Percentiles rank a stretch among this genome's conserved stretches.
These are phyloP conservation scores for Chloroclystis v-ata DNA, from an alignment of 2,888 invertebrate genomes.

Conservation along the genomic window DNA sequence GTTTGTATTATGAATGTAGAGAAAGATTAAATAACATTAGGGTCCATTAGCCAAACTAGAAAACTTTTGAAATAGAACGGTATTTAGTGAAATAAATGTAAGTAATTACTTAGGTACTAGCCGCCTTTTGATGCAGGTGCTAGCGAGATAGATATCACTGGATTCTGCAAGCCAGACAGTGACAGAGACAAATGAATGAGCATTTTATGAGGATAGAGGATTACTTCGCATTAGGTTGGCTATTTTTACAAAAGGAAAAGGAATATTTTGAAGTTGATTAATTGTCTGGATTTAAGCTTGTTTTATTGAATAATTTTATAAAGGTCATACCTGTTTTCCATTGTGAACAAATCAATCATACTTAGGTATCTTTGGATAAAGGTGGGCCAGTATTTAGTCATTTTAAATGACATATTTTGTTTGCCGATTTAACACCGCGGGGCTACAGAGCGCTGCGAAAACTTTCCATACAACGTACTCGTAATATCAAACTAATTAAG, in stretches of 20 bases:
- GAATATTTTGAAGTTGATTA: slow-evolving; percentile 2
- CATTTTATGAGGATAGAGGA: slow-evolving; percentile 17
- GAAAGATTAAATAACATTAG: slow-evolving; percentile 3
- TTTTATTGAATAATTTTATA: too few species aligned
- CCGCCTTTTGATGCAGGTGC: slow-evolving; percentile 11
- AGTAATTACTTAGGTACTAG: too few species aligned
- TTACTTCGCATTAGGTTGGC: slow-evolving; percentile 9
- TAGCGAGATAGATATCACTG: slow-evolving; percentile 16
- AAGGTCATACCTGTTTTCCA: too few species aligned
- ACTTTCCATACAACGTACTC: too few species aligned
- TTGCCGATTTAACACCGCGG: too few species aligned
- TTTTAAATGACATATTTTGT: too few species aligned
- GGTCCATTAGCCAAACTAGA: slow-evolving; percentile 7
- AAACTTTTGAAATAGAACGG: slow-evolving; percentile 14
- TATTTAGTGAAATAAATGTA: too few species aligned
- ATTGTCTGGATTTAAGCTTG: too few species aligned
- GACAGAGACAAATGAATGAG: slow-evolving; percentile 22
- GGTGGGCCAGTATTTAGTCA: background rate
- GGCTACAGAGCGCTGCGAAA: too few species aligned
- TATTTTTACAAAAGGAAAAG: slow-evolving; percentile 7
- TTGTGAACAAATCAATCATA: too few species aligned
- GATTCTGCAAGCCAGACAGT: slow-evolving; percentile 8
- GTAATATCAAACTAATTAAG: too few species aligned
- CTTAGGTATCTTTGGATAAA: background rate
- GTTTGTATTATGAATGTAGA: too few species aligned